These are phyloP conservation scores for Tetraodon nigroviridis DNA, from an alignment of 2,113 vertebrate species.

Conservation along the genomic window DNA sequence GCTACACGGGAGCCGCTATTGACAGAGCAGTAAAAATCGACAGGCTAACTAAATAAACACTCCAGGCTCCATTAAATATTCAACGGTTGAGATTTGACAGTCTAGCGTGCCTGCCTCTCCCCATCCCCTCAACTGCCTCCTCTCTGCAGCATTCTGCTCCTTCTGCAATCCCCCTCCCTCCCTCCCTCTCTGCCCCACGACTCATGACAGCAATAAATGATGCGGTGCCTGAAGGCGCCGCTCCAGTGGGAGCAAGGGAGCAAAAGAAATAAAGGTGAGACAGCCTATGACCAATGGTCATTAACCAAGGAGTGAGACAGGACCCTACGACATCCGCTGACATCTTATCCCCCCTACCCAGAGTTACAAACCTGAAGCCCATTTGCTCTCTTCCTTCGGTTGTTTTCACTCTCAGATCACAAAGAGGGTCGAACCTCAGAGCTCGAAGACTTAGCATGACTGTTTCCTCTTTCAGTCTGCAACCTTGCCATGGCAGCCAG, in stretches of 20 bases:
- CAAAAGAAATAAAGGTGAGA: conserved; percentile 76
- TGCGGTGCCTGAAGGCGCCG: conserved; percentile 74
- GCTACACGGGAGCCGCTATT: conserved; percentile 94
- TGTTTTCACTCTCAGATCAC: conserved; percentile 41
- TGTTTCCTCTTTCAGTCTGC: conserved; percentile 25
- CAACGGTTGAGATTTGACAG: conserved; percentile 95
- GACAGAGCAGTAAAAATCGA: conserved; percentile 99
- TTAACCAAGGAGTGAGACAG: conserved; percentile 69
- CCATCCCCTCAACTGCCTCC: conserved; percentile 59
- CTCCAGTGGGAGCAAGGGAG: conserved; percentile 66
- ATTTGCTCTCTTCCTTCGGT: conserved; percentile 30
- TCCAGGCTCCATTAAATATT: conserved; percentile 97
- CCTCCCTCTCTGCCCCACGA: conserved; percentile 61
- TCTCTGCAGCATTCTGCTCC: conserved; percentile 63
- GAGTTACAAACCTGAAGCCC: conserved; percentile 34
- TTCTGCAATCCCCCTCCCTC: conserved; percentile 33
- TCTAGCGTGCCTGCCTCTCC: conserved; percentile 71
- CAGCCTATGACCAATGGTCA: conserved; percentile 74
- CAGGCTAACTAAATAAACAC: conserved; percentile 99
- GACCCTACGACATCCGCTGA: conserved; percentile 70
- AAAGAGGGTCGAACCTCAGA: conserved; percentile 32
- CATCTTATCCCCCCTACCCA: conserved; percentile 56
- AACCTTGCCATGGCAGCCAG: conserved; percentile 41
- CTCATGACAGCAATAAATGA: conserved; percentile 75
- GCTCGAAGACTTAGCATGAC: conserved; percentile 10